Percentiles rank a stretch among this genome's conserved stretches.
Evolutionary conservation across 2,888 invertebrate genomes (phyloP).

Genomic region (Vandiemenella viatica): DNA sequence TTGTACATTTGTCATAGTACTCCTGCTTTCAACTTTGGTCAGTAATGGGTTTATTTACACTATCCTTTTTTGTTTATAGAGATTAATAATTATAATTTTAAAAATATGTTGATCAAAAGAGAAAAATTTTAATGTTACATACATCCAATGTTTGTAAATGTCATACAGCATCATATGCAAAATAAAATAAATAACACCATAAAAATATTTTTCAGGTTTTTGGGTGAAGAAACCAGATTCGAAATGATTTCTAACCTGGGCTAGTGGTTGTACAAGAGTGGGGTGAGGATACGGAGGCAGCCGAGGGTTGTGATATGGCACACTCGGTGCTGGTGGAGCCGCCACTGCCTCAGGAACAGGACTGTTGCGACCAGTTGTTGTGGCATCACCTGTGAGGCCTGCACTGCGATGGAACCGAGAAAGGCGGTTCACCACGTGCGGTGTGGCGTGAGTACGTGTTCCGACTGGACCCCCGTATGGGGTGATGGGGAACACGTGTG

Average conservation of each 20-base stretch:
- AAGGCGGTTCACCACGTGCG: conserved; percentile 83
- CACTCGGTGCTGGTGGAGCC: conserved; percentile 27
- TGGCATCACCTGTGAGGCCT: conserved; percentile 60
- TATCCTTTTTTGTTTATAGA: no score
- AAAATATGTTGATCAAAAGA: no score
- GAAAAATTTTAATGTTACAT: no score
- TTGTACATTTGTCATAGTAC: no score
- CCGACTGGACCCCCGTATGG: conserved; percentile 89
- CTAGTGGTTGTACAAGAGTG: conserved; percentile 59
- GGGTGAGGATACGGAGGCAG: conserved; percentile 85
- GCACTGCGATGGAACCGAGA: conserved; percentile 94
- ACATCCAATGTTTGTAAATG: no score
- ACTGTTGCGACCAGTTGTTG: conserved; percentile 58
- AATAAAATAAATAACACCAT: no score
- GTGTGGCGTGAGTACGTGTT: conserved; percentile 85
- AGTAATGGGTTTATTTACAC: no score
- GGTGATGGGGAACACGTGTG: conserved; percentile 92
- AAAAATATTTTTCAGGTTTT: no score
- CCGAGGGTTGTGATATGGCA: conserved; percentile 72
- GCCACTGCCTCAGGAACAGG: conserved; percentile 27
- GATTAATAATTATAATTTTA: no score
- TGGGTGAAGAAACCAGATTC: no score
- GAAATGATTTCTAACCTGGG: conserved; percentile 78
- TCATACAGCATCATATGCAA: no score
- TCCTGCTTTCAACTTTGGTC: no score